phyloP scores from a whole-genome alignment of 2,888 invertebrate species.

The Scaptomyza caliginosa region DNA sequence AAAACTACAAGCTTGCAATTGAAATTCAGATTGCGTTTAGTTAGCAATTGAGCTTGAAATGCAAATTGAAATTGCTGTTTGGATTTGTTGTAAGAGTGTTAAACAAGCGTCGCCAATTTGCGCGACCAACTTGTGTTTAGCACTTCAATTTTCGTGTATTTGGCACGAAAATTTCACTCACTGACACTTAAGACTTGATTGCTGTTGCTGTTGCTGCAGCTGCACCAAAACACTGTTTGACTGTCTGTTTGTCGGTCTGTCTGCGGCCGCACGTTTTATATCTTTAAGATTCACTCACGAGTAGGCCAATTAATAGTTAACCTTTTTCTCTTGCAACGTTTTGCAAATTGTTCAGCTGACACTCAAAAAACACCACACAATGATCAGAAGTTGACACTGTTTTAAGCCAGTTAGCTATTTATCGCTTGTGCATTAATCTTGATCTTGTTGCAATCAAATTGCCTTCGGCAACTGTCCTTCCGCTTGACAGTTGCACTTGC shows the following conservation, averaged over 20 bases:
- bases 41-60: slow-evolving; percentile 45
- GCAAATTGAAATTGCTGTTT: slow-evolving; percentile 29
- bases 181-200: slow-evolving; percentile 19
- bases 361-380: slow-evolving; percentile 18
- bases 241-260: slow-evolving; percentile 9
- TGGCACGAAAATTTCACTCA: slow-evolving; percentile 55
- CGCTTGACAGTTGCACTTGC: slow-evolving; percentile 25
- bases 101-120: slow-evolving; percentile 57
- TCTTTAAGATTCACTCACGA: slow-evolving; percentile 43
- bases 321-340: slow-evolving; percentile 20
- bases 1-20: slow-evolving; percentile 66
- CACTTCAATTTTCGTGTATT: slow-evolving; percentile 50
- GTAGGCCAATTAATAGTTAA: slow-evolving; percentile 55
- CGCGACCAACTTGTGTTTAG: slow-evolving; percentile 48
- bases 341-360: slow-evolving; percentile 22
- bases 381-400: slow-evolving; percentile 33
- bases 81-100: slow-evolving; percentile 45
- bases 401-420: slow-evolving; percentile 3
- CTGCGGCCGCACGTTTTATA: slow-evolving; percentile 34
- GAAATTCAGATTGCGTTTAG: slow-evolving; percentile 30
- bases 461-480: slow-evolving; percentile 39
- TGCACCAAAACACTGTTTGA: slow-evolving; percentile 1
- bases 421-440: slow-evolving; percentile 36
- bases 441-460: slow-evolving; percentile 43
- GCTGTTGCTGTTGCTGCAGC: slow-evolving; percentile 15